These are phyloP conservation scores for Syritta pipiens DNA, from an alignment of 2,888 invertebrate genomes.

Conservation along the genomic window DNA sequence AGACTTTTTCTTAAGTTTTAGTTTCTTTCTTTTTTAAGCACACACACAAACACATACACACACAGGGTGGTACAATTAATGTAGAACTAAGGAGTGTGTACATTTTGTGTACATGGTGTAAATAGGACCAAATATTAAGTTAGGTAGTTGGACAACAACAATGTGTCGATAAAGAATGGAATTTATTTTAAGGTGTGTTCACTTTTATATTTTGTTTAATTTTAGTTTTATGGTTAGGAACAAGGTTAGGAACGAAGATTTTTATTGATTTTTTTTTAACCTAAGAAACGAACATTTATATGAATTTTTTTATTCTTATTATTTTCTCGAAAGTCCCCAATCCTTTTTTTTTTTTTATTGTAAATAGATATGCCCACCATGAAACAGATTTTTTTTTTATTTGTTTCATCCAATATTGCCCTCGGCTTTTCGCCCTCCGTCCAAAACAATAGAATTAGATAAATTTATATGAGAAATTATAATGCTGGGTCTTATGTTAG, in stretches of 20 bases:
- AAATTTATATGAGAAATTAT: background rate
- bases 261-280: background rate
- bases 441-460: background rate
- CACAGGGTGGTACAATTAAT: conserved; percentile 24
- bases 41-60: too few relatives aligned
- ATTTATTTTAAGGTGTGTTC: conserved; percentile 24
- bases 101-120: conserved; percentile 57
- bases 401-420: too few relatives aligned
- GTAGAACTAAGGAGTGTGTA: conserved; percentile 43
- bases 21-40: too few relatives aligned
- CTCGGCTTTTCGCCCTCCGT: background rate
- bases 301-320: background rate
- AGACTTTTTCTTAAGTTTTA: too few relatives aligned
- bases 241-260: background rate
- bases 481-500: conserved; percentile 11
- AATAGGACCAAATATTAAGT: conserved; percentile 69
- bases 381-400: background rate
- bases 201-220: background rate
- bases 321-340: background rate
- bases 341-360: conserved; percentile 11
- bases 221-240: background rate
- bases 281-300: background rate
- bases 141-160: conserved; percentile 43
- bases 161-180: conserved; percentile 1
- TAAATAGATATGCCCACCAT: conserved; percentile 38